Evolutionary conservation across 2,888 invertebrate genomes (phyloP), one percentile per base, ranked within the genome.

Genomic region (Hypselothyrea guttata): DNA sequence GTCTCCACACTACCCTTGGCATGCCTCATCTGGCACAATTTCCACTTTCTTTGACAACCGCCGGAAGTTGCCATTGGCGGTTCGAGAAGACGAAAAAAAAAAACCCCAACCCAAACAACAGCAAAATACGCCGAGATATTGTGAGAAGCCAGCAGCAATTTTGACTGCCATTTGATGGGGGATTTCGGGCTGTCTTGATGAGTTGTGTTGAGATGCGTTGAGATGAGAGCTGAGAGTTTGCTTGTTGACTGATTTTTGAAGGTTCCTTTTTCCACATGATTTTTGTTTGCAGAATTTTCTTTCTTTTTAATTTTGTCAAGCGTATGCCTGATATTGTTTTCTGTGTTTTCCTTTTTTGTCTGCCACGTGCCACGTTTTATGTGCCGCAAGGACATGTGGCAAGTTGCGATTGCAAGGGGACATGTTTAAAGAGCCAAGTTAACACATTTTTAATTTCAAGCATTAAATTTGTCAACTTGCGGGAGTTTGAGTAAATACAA

Each of bases 11-110:
- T 22, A 22, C 4, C 13, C 37, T 13, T 44, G 9, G 34, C 48
- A 66, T 66, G 67, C 48, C 66, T 67, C 67, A 66, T 67, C 60
- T 68, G 67, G 68, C 68, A 68, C 68, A 74, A 54, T 71, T 71
- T 71, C 74, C 70, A 71, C 70, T 71, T 53, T 70, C 71, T 64
- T 71, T 71, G 64, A 69, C 64, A 51, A 28, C 46, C 51, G 22
- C 49, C 56, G 60, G 44, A 73, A 57, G 49, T 54, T 74, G 70
- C 64, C 71, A 49, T 15, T 48, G 58, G 51, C 52, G 31, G 46
- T 55, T 54, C 22, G 44, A 51, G 44, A 47, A 46, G 3, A n/a
- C n/a, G 22, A 22, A 22, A 22, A 22, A 22, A 22, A 5, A 22
- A 22, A 5, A 22, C 22, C 22, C 49, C 49, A 22, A 54, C 31